Evolutionary conservation across 1,140 invertebrate species (phyloP).

Genomic region (Nilaparvata lugens): DNA sequence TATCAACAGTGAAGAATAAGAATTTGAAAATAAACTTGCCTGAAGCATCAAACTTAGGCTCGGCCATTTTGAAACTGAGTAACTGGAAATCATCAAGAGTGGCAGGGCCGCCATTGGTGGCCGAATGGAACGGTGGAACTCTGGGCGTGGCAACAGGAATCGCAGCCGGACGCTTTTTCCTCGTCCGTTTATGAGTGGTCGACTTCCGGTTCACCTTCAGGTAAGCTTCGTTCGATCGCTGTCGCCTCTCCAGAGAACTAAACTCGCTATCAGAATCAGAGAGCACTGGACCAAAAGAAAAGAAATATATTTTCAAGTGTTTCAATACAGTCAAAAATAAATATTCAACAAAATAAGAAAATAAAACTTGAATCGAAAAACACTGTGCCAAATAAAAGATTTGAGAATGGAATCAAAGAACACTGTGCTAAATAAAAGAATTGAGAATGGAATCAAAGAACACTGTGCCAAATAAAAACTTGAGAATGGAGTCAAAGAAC

Average conservation of each 20-base stretch:
- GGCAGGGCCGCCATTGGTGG: conserved; percentile 10
- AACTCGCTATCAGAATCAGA: conserved; percentile 82
- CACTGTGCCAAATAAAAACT: no score
- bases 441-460: no score
- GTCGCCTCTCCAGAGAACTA: conserved; percentile 64
- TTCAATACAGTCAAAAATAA: no score
- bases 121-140: conserved; percentile 46
- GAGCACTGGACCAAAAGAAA: conserved; percentile 45
- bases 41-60: conserved; percentile 43
- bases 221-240: conserved; percentile 51
- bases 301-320: neutral
- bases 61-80: conserved; percentile 13
- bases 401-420: no score
- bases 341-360: no score
- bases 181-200: conserved; percentile 65
- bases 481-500: no score
- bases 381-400: no score
- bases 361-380: no score
- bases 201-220: conserved; percentile 58
- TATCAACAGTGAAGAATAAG: no score
- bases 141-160: conserved; percentile 78
- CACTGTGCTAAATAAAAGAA: no score
- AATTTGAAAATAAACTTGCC: conserved; percentile 33
- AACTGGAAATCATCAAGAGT: neutral
- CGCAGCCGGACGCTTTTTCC: conserved; percentile 62